These are phyloP conservation scores for Cosmia trapezina DNA, from an alignment of 2,888 invertebrate species.

Conservation along the genomic window DNA sequence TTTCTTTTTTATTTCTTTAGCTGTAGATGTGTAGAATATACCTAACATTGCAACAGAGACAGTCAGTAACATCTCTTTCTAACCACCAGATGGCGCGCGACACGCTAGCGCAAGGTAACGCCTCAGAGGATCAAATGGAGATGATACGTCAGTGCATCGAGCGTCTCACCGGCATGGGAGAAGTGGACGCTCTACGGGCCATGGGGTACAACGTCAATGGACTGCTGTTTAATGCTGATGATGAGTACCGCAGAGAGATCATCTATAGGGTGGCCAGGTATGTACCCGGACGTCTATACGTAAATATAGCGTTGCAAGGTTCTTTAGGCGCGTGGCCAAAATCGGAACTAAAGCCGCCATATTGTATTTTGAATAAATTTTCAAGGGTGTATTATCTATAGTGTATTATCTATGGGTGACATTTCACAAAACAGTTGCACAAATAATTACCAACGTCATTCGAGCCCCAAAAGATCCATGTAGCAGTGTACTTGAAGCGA, in stretches of 20 bases:
- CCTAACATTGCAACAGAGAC: too few relatives aligned
- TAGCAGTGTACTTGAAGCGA: background rate
- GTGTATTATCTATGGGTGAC: too few relatives aligned
- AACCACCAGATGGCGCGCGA: conserved; percentile 77
- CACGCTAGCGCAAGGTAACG: conserved; percentile 71
- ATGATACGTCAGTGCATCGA: conserved; percentile 77
- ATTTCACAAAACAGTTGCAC: background rate
- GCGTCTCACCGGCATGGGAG: conserved; percentile 79
- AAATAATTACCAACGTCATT: too few relatives aligned
- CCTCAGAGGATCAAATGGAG: conserved; percentile 75
- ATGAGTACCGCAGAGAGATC: conserved; percentile 79
- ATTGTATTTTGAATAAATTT: background rate
- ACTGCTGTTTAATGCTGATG: conserved; percentile 80
- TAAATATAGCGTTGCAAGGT: background rate
- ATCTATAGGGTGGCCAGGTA: conserved; percentile 81
- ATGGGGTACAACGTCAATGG: conserved; percentile 79
- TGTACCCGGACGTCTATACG: background rate
- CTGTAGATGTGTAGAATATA: too few relatives aligned
- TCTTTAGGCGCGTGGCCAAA: background rate
- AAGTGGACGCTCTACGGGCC: conserved; percentile 73
- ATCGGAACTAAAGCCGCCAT: background rate
- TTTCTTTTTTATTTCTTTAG: too few relatives aligned
- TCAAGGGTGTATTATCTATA: too few relatives aligned
- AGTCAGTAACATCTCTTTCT: background rate
- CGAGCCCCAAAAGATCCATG: background rate